Evolutionary conservation across 2,113 vertebrate species (phyloP).

Genomic region (Notarius lentiginosus): DNA sequence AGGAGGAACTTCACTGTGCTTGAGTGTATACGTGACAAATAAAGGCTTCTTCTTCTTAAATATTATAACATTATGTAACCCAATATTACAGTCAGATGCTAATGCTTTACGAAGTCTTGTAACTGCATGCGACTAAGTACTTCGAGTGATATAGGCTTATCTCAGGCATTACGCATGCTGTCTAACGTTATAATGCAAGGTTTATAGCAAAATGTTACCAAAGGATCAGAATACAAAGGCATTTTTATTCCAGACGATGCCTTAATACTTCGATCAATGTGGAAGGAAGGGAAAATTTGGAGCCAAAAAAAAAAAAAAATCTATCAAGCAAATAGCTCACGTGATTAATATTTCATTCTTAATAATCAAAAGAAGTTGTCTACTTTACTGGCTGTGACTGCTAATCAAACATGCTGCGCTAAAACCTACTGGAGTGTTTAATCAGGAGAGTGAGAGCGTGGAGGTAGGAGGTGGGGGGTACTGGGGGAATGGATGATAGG

Average conservation of each 20-base stretch:
- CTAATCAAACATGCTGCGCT: conserved; percentile 36
- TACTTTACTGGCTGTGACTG: conserved; percentile 30
- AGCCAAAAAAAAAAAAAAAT: too few species aligned
- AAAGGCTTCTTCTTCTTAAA: neutral
- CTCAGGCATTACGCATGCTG: neutral
- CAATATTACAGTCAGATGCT: neutral
- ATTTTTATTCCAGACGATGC: neutral
- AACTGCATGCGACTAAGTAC: neutral
- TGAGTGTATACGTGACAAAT: too few species aligned
- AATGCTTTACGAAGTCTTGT: neutral
- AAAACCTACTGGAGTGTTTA: conserved; percentile 44
- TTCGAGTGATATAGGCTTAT: neutral
- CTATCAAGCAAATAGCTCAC: conserved; percentile 35
- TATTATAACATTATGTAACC: neutral
- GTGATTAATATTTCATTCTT: conserved; percentile 47
- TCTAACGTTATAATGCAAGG: neutral
- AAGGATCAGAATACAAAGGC: neutral
- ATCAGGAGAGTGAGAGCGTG: conserved; percentile 36
- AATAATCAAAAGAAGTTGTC: conserved; percentile 38
- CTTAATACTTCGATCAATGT: neutral
- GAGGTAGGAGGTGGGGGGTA: conserved; percentile 22
- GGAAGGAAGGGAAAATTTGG: neutral
- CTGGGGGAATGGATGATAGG: conserved; percentile 17
- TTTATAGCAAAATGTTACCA: neutral
- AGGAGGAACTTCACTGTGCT: too few species aligned